These are phyloP conservation scores for Silurus meridionalis DNA, from an alignment of 2,113 vertebrate genomes.

Conservation along the genomic window DNA sequence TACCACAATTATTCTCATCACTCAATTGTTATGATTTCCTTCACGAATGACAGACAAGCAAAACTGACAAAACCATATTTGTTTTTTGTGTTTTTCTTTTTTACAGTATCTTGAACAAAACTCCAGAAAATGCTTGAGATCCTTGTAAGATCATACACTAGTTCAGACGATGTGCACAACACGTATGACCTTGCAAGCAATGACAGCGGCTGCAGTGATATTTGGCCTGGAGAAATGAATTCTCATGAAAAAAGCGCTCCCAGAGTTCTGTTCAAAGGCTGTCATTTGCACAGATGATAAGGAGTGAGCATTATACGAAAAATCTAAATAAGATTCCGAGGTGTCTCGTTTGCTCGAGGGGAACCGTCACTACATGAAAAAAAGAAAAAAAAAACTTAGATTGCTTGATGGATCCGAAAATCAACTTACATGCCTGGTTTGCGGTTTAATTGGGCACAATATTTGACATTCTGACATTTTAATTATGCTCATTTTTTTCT, in stretches of 20 bases:
- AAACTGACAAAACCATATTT: not conserved
- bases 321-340: constrained; percentile 21
- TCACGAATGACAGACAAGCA: not conserved
- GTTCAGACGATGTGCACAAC: not conserved
- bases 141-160: not conserved
- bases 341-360: constrained; percentile 18
- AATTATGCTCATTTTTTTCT: constrained; percentile 46
- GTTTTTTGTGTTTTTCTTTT: too few species aligned
- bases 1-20: not conserved
- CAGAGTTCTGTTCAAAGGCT: not conserved
- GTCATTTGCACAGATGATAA: constrained; percentile 16
- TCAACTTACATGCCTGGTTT: constrained; percentile 57
- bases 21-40: not conserved
- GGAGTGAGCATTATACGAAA: not conserved
- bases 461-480: constrained; percentile 60
- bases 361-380: constrained; percentile 7
- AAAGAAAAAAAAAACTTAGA: constrained; percentile 33
- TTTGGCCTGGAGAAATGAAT: not conserved
- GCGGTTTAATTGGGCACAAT: constrained; percentile 55
- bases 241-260: not conserved
- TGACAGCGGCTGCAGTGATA: not conserved
- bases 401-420: constrained; percentile 51
- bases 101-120: too few species aligned
- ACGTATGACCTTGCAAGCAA: constrained; percentile 5
- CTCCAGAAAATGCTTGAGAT: too few species aligned